These are phyloP conservation scores for Polyploca ridens DNA, from an alignment of 2,888 invertebrate genomes.

Conservation along the genomic window DNA sequence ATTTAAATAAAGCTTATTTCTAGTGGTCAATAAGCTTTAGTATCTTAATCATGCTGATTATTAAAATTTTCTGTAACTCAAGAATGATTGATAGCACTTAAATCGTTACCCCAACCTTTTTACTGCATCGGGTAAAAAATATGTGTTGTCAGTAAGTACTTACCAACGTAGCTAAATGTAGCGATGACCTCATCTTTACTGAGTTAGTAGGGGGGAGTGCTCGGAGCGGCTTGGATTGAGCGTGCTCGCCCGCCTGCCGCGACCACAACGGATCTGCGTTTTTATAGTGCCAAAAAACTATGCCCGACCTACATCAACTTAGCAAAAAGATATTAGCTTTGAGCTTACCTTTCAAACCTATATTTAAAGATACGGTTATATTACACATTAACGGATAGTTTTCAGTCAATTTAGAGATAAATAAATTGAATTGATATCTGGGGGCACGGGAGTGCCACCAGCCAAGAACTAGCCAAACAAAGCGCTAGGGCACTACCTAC, in stretches of 20 bases:
- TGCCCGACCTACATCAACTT: conserved; percentile 78
- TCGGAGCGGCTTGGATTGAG: conserved; percentile 27
- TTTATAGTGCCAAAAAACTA: conserved; percentile 62
- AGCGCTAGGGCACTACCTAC: too few relatives aligned
- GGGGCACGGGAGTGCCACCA: too few relatives aligned
- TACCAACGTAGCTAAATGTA: conserved; percentile 26
- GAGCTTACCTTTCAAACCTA: conserved; percentile 34
- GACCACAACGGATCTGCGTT: conserved; percentile 55
- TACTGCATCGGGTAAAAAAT: conserved; percentile 7
- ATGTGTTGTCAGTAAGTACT: conserved; percentile 6
- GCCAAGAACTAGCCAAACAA: too few relatives aligned
- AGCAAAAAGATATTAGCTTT: conserved; percentile 54
- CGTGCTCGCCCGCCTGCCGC: conserved; percentile 40
- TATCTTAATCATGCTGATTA: conserved; percentile 7
- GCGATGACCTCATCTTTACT: conserved; percentile 57
- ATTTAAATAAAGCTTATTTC: too few relatives aligned
- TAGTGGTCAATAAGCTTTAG: neutral
- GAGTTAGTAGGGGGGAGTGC: conserved; percentile 28
- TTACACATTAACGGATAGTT: neutral
- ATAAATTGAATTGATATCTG: neutral
- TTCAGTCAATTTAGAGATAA: neutral
- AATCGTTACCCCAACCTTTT: neutral
- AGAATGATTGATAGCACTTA: too few relatives aligned
- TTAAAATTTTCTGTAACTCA: neutral
- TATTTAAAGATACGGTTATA: conserved; percentile 32